These are phyloP conservation scores for Hippocampus comes DNA, from an alignment of 2,113 vertebrate species.

Conservation along the genomic window DNA sequence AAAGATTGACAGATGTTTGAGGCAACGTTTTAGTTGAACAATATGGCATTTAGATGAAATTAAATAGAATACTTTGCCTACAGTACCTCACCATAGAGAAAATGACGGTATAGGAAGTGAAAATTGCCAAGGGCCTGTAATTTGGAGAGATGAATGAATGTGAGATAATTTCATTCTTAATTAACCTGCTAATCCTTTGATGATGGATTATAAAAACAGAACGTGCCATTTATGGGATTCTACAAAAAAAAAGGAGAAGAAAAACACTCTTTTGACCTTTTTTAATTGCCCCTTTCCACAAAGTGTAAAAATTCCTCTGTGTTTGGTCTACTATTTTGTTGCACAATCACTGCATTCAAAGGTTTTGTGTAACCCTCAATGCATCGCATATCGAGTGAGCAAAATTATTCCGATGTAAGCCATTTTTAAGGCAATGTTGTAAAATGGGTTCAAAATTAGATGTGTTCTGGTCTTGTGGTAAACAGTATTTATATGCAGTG, in stretches of 20 bases:
- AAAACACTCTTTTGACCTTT: neutral
- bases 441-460: no score
- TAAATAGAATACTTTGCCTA: neutral
- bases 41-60: neutral
- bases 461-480: no score
- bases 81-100: neutral
- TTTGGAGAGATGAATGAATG: neutral
- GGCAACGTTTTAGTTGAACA: constrained; percentile 15
- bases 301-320: neutral
- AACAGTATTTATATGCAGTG: no score
- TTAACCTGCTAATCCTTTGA: constrained; percentile 4
- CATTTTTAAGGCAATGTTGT: no score
- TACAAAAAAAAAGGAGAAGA: neutral
- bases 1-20: neutral
- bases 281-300: neutral
- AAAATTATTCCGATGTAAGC: no score
- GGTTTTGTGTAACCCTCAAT: no score
- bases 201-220: neutral
- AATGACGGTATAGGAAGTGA: neutral
- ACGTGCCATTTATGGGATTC: neutral
- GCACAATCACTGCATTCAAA: no score
- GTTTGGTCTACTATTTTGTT: neutral
- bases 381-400: no score
- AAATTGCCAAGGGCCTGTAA: neutral
- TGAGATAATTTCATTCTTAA: constrained; percentile 6